These are phyloP conservation scores for Venustoraphidia nigricollis DNA, from an alignment of 2,888 invertebrate species.

Conservation along the genomic window DNA sequence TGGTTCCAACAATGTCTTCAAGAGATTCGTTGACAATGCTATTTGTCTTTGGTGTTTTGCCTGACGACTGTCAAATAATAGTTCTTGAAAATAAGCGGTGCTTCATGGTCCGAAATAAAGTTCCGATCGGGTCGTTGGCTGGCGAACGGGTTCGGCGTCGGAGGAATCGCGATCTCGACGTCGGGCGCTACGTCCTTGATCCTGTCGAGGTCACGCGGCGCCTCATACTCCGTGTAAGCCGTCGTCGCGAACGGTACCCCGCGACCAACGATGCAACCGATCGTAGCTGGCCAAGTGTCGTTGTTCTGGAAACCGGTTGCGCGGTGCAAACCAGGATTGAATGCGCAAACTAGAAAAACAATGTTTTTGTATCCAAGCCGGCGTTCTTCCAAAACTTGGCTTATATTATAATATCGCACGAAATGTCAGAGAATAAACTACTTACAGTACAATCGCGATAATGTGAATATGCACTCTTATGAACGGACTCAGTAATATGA, in stretches of 20 bases:
- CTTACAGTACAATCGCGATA: too few relatives aligned
- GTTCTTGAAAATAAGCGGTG: conserved; percentile 57
- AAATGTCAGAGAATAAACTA: too few relatives aligned
- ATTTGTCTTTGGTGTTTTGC: not conserved
- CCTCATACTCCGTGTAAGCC: conserved; percentile 49
- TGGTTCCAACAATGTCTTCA: too few relatives aligned
- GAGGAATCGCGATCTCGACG: conserved; percentile 34
- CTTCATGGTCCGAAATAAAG: conserved; percentile 55
- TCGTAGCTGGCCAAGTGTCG: conserved; percentile 52
- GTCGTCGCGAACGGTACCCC: conserved; percentile 46
- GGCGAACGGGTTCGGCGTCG: conserved; percentile 45
- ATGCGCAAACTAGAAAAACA: conserved; percentile 43
- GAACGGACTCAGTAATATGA: too few relatives aligned
- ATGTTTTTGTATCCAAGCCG: too few relatives aligned
- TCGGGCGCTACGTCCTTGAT: conserved; percentile 34
- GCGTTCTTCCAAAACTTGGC: too few relatives aligned
- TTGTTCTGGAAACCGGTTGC: conserved; percentile 41
- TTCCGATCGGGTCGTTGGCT: conserved; percentile 58
- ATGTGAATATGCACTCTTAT: too few relatives aligned
- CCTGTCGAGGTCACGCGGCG: conserved; percentile 42
- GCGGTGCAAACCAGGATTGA: conserved; percentile 58
- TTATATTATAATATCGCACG: too few relatives aligned
- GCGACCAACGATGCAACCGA: conserved; percentile 36
- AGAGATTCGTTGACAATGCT: not conserved
- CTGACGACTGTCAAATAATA: conserved; percentile 40